Evolutionary conservation across 2,797 vertebrate genomes (phyloP).

Genomic region (Sebastes hubbsi): DNA sequence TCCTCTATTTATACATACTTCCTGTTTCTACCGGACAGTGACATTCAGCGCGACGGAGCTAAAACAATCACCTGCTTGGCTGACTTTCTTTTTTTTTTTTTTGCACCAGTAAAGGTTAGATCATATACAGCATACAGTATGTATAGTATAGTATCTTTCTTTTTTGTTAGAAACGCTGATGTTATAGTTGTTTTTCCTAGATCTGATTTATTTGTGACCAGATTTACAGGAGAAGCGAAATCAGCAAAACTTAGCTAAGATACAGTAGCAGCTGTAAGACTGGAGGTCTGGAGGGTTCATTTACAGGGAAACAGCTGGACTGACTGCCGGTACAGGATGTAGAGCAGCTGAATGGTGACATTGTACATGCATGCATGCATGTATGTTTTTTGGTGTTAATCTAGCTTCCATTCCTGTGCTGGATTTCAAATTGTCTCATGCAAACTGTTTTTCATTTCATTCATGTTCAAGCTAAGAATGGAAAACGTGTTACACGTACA

Average conservation of each 20-base stretch:
- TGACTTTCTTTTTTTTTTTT: background rate
- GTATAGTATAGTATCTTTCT: background rate
- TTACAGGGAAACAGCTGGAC: conserved; percentile 79
- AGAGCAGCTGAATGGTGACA: conserved; percentile 50
- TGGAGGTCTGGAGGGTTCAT: conserved; percentile 43
- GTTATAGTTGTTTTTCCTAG: background rate
- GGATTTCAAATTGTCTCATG: conserved; percentile 5
- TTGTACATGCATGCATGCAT: conserved; percentile 10
- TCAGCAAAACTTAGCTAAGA: background rate
- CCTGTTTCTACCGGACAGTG: conserved; percentile 63
- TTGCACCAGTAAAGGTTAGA: background rate
- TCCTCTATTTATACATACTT: conserved; percentile 76
- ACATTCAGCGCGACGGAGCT: background rate
- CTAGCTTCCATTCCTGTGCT: conserved; percentile 30
- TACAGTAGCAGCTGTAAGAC: background rate
- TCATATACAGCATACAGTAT: too few relatives aligned
- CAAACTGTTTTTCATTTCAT: conserved; percentile 23
- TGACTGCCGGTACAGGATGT: conserved; percentile 60
- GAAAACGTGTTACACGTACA: background rate
- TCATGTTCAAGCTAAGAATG: background rate
- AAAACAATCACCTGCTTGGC: background rate
- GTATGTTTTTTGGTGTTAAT: conserved; percentile 7
- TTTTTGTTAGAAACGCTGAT: background rate
- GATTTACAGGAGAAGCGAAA: background rate
- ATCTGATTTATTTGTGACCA: background rate